Evolutionary conservation across 2,797 vertebrate genomes (phyloP).

Genomic region (Vultur gryphus): DNA sequence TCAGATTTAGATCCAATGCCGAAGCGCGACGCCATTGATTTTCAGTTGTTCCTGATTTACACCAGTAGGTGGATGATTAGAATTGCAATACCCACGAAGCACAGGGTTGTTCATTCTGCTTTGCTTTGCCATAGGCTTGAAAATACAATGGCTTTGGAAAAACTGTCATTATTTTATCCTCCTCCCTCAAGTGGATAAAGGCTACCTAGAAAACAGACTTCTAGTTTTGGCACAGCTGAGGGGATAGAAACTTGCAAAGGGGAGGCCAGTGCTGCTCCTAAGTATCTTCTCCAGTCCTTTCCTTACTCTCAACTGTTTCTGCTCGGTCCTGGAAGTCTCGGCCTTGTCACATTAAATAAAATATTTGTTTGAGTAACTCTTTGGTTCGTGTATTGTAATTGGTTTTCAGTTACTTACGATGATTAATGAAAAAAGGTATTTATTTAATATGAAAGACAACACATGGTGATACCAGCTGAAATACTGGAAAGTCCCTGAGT

Average conservation of each 20-base stretch:
- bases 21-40: fast-evolving
- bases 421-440: neutral
- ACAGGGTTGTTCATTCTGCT: neutral
- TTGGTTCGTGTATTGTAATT: neutral
- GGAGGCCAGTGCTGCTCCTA: neutral
- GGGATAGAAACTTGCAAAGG: neutral
- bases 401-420: neutral
- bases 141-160: neutral
- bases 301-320: neutral
- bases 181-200: neutral
- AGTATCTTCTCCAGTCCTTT: neutral
- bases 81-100: neutral
- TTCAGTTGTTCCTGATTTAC: neutral
- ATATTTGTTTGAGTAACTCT: neutral
- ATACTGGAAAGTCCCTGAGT: slow-evolving; percentile 33
- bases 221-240: neutral
- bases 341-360: neutral
- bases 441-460: neutral
- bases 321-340: neutral
- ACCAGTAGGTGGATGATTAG: fast-evolving
- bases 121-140: neutral
- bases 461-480: neutral
- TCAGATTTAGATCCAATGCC: neutral
- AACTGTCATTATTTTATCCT: neutral
- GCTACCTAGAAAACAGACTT: neutral